A percentile compares a stretch with the other conserved stretches of the same genome.
phyloP scores from a whole-genome alignment of 2,888 invertebrate species.

The Drosophila mulleri region DNA sequence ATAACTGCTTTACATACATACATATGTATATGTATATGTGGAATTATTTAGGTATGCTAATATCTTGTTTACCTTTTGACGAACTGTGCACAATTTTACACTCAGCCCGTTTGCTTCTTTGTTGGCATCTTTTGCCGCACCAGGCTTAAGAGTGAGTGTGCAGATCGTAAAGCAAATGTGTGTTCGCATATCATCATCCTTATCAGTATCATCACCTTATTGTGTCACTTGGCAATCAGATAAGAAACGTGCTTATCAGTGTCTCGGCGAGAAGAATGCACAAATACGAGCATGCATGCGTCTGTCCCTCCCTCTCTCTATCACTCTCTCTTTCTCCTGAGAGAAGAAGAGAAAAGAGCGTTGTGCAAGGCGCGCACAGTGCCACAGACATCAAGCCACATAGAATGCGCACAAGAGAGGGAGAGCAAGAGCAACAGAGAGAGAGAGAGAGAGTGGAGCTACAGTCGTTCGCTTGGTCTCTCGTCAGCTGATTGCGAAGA shows the following conservation, averaged over 20 bases:
- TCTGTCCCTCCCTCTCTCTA: not conserved
- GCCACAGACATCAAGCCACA: not conserved
- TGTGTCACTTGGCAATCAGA: conserved; percentile 59
- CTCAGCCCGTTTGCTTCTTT: not conserved
- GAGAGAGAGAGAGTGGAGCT: not conserved
- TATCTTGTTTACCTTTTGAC: not conserved
- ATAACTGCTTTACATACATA: not conserved
- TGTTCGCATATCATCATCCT: conserved; percentile 26
- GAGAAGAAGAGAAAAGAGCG: not conserved
- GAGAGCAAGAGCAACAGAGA: not conserved
- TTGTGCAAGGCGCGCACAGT: conserved; percentile 9
- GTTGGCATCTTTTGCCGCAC: not conserved
- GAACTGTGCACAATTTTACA: conserved; percentile 1
- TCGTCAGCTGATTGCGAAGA: conserved; percentile 21
- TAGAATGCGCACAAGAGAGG: not conserved
- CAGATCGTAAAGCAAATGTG: conserved; percentile 53
- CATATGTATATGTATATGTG: not conserved
- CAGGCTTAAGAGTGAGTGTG: conserved; percentile 53
- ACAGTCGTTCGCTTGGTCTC: not conserved
- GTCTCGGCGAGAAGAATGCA: conserved; percentile 26
- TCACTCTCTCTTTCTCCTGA: conserved; percentile 2
- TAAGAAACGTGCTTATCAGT: conserved; percentile 49
- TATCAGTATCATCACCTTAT: conserved; percentile 52
- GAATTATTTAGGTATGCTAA: not conserved
- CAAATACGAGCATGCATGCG: not conserved